A percentile compares a stretch with the other conserved stretches of the same genome.
phyloP scores from a whole-genome alignment of 2,113 vertebrate species.

The Camelus bactrianus region DNA sequence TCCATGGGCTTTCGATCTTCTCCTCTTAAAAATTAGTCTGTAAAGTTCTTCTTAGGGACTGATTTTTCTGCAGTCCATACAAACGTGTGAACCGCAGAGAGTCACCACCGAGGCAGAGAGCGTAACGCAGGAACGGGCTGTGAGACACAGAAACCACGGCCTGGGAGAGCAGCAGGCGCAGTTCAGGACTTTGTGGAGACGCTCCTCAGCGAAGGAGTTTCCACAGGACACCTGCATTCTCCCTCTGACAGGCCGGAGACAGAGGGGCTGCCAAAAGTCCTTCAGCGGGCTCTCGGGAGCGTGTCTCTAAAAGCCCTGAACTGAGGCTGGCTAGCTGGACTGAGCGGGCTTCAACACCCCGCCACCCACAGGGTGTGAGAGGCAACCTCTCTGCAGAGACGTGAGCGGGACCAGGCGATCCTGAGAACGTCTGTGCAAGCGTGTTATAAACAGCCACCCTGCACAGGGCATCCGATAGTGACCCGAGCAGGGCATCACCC shows the following conservation, averaged over 20 bases:
- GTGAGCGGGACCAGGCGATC: neutral
- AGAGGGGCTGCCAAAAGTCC: neutral
- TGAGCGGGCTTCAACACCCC: neutral
- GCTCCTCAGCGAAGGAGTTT: neutral
- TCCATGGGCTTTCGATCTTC: neutral
- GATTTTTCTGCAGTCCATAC: neutral
- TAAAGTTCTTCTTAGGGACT: neutral
- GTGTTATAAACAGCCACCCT: neutral
- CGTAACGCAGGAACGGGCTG: neutral
- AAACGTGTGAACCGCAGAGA: neutral
- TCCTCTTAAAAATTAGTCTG: neutral
- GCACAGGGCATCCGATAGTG: neutral
- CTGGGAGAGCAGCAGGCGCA: neutral
- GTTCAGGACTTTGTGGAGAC: neutral
- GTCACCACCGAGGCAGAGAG: neutral
- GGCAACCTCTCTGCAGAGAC: neutral
- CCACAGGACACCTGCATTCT: no score
- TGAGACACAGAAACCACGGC: no score
- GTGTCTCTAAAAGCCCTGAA: neutral
- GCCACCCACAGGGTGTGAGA: neutral
- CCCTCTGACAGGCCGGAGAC: neutral
- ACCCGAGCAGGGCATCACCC: neutral
- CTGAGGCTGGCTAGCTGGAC: neutral
- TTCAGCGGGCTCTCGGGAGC: neutral
- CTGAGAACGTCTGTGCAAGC: neutral